These are phyloP conservation scores for Trogon surrucura DNA, from an alignment of 2,113 vertebrate species.

Conservation along the genomic window DNA sequence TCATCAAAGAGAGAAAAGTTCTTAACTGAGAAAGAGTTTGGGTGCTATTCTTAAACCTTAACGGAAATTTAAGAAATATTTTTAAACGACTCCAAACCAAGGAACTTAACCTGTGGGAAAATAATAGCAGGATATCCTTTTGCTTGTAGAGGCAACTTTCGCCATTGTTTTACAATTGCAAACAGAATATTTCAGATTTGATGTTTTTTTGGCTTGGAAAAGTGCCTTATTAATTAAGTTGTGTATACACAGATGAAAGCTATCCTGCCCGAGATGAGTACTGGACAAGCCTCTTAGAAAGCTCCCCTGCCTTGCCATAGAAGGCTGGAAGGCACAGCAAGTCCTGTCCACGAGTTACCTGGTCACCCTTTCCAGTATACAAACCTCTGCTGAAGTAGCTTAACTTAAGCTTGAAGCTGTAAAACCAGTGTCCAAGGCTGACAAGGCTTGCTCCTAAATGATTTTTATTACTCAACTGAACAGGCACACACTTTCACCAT, in stretches of 20 bases:
- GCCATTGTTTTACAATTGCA: background rate
- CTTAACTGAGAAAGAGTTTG: background rate
- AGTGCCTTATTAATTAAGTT: background rate
- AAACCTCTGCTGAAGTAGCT: background rate
- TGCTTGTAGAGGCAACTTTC: background rate
- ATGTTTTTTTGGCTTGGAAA: background rate
- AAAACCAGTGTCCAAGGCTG: background rate
- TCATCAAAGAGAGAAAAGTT: background rate
- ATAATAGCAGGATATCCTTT: conserved; percentile 14
- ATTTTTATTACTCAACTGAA: background rate
- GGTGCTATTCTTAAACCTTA: background rate
- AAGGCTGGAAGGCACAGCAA: background rate
- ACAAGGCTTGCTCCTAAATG: background rate
- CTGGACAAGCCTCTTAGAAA: background rate
- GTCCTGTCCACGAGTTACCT: background rate
- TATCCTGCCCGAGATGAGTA: background rate
- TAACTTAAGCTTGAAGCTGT: background rate
- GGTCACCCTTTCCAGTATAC: background rate
- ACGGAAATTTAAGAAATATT: background rate
- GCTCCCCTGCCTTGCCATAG: background rate
- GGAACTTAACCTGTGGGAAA: background rate
- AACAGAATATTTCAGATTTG: background rate
- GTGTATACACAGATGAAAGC: background rate
- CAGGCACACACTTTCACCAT: background rate
- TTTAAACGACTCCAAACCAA: background rate